Conservation (phyloP, 2,888 invertebrate species). For the Brenthis hecate region DNA sequence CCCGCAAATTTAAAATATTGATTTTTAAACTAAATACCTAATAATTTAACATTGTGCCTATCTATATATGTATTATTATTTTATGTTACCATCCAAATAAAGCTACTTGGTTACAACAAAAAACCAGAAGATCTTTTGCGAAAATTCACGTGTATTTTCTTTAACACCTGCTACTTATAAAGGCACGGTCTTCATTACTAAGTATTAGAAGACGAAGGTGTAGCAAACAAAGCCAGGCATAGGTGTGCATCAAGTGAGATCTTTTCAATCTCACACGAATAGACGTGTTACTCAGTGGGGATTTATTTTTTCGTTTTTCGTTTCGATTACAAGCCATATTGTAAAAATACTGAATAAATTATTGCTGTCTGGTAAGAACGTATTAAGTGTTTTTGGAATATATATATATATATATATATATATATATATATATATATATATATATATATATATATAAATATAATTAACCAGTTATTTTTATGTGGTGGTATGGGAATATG, state of each 20-base stretch:
- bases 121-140: neutral
- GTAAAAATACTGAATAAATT: neutral
- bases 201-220: slow-evolving; percentile 11
- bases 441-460: neutral
- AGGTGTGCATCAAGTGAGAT: slow-evolving; percentile 16
- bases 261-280: slow-evolving; percentile 20
- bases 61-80: no score
- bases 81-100: no score
- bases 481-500: no score
- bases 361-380: no score
- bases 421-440: neutral
- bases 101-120: neutral
- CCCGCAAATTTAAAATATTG: no score
- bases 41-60: no score
- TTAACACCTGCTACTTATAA: slow-evolving; percentile 4
- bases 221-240: slow-evolving; percentile 7
- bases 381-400: neutral
- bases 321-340: neutral
- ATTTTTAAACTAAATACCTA: no score
- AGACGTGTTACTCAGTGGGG: slow-evolving; percentile 16
- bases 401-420: neutral
- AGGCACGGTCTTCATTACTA: slow-evolving; percentile 13
- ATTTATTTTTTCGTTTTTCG: slow-evolving; percentile 13
- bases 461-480: no score
- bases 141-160: neutral